phyloP scores from a whole-genome alignment of 2,888 invertebrate genomes.

The Poecilobothrus nobilitatus region DNA sequence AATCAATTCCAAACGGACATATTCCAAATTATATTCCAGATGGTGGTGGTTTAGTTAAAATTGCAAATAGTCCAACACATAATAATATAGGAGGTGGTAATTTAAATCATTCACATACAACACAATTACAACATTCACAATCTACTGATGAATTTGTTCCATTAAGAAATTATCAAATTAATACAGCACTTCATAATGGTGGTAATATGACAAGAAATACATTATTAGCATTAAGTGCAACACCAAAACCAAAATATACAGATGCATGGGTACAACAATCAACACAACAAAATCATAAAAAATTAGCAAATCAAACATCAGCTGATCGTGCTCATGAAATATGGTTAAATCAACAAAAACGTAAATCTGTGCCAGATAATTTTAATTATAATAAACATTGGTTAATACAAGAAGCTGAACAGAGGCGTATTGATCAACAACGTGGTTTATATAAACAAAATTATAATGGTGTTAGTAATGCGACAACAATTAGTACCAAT shows the following conservation, averaged over 20 bases:
- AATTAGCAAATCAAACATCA: background rate
- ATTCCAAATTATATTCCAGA: slow-evolving; percentile 13
- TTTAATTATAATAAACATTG: slow-evolving; percentile 76
- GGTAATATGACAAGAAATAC: slow-evolving; percentile 61
- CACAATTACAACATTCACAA: slow-evolving; percentile 38
- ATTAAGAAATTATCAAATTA: slow-evolving; percentile 50
- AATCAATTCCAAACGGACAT: background rate
- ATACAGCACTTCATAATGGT: slow-evolving; percentile 42
- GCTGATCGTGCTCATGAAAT: slow-evolving; percentile 32
- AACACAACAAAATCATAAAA: slow-evolving; percentile 21
- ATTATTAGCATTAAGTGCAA: slow-evolving; percentile 61
- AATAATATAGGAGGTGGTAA: background rate
- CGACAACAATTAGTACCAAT: slow-evolving; percentile 23
- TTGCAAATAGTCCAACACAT: slow-evolving; percentile 25
- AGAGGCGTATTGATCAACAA: slow-evolving; percentile 64
- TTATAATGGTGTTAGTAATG: slow-evolving; percentile 21
- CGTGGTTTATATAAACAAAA: slow-evolving; percentile 24
- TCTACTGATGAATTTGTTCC: slow-evolving; percentile 47
- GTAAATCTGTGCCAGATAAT: slow-evolving; percentile 51
- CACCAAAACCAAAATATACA: slow-evolving; percentile 66
- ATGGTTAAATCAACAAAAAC: slow-evolving; percentile 55
- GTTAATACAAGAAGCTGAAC: slow-evolving; percentile 90
- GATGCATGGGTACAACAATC: slow-evolving; percentile 44
- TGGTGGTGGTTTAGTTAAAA: slow-evolving; percentile 36
- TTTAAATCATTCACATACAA: slow-evolving; percentile 29